Evolutionary conservation across 37 sponge, comb jelly and placozoan genomes (phyloP), one percentile per base, ranked within the genome.

Genomic region (Aphrocallistes beatrix): DNA sequence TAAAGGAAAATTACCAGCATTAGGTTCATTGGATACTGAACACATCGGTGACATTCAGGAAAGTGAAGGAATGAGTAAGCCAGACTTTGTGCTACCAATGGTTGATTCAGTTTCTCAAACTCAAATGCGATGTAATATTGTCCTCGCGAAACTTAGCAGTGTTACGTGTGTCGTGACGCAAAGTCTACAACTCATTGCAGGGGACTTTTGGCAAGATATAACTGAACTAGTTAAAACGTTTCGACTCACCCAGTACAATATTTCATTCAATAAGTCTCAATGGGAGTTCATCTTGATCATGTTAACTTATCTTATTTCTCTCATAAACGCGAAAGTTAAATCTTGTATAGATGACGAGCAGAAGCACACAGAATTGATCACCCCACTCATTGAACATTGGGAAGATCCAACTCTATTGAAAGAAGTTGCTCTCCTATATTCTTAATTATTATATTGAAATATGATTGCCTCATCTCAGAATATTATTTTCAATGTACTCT

Each of bases 321-420:
- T 60, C 34, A 30, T 60, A 19, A 60, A 60, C n/a, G 10, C 75
- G n/a, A 60, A 60, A 13, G 21, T 60, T 60, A 60, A 60, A 60
- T 32, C 34, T 13, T 60, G 75, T 30, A 8, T 60, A 60, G 75
- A 60, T 25, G 75, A 60, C n/a, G 75, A 60, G n/a, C 75, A 60
- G 21, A 60, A 19, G 10, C 34, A 25, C 3, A 60, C 75, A 60
- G 21, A 60, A 60, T 60, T 60, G 1, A 60, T 25, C n/a, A 60
- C 34, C 21, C 75, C 75, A 60, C 75, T 60, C 10, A 13, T 60
- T 28, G 75, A 60, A 60, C 75, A 60, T 25, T 19, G 34, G 8
- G 75, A 60, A 60, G 75, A 60, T 30, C 75, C 75, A 60, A 60
- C 75, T 60, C 3, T 60, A 3, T 13, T 60, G 75, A 60, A 60